Base-by-base conservation (phyloP, 2,797 vertebrate genomes). In the Manis pentadactyla region DNA sequence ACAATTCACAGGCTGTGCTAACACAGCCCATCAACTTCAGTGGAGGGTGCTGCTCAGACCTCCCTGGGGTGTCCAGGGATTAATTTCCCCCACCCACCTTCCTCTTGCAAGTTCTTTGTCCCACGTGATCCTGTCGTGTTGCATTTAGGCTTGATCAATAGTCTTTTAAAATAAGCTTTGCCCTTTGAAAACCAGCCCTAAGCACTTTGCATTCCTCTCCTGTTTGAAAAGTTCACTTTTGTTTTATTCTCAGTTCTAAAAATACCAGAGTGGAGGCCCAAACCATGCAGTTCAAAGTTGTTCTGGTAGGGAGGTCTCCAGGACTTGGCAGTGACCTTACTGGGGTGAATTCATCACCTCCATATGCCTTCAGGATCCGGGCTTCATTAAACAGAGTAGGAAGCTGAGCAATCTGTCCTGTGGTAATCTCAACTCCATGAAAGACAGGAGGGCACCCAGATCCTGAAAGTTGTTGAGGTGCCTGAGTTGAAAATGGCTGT, bases 161-260 rank as follows among this genome's bases (percentile, higher is more conserved):
- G 91, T 88, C 87, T 94, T 97, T 95, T 97, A 27, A 96, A 97
- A 95, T 90, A 96, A 97, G 90, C 69, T 92, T 90, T 97, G 91
- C 93, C 97, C 93, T 98, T 97, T 97, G 95, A 94, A 97, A 97
- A 92, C 59, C 90, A 95, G 57, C 68, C 71, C 92, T 88, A 93
- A 94, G 94, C 87, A 87, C 69, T 94, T 94, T 83, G 66, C 85
- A 94, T 94, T 95, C 79, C 92, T 96, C 87, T 85, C 21, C 87
- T 85, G n/a, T 89, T 94, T 93, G 93, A 96, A 95, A 97, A 95
- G 86, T 96, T 96, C 92, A 83, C 49, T 93, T 97, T 93, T 96
- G 71, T 93, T 93, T 73, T 34, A 25, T 93, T 51, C 37, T 88
- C 4, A n/a, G 42, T 77, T 96, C 89, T 95, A 95, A 97, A 97